phyloP scores from a whole-genome alignment of 2,888 invertebrate species.

The Cheilosia soror region DNA sequence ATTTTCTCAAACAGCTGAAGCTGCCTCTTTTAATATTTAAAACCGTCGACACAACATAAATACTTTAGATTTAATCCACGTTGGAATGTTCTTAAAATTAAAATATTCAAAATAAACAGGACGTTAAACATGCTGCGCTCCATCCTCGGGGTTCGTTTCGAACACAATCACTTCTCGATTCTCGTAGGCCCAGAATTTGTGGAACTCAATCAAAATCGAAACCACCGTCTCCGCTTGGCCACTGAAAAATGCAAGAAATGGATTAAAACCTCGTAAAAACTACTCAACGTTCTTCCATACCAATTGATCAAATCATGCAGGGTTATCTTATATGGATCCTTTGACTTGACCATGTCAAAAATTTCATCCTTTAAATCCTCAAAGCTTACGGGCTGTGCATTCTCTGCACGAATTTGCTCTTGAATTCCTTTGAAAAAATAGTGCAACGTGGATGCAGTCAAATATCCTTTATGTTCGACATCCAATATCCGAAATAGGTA shows the following conservation, averaged over 20 bases:
- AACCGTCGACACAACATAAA: constrained; percentile 29
- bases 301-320: constrained; percentile 92
- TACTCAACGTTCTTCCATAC: constrained; percentile 81
- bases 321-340: constrained; percentile 92
- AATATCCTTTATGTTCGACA: constrained; percentile 93
- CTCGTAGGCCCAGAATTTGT: constrained; percentile 98
- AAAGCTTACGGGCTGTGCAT: constrained; percentile 95
- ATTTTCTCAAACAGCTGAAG: no score
- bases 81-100: constrained; percentile 68
- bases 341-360: constrained; percentile 98
- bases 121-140: constrained; percentile 80
- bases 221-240: constrained; percentile 97
- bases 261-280: constrained; percentile 8
- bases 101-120: constrained; percentile 2
- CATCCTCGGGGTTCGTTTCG: constrained; percentile 84
- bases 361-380: constrained; percentile 98
- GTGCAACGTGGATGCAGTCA: constrained; percentile 95
- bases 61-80: constrained; percentile 36
- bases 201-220: constrained; percentile 96
- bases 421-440: constrained; percentile 98
- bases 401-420: constrained; percentile 93
- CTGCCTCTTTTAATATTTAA: neutral
- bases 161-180: constrained; percentile 92
- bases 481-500: constrained; percentile 96
- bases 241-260: constrained; percentile 83